Evolutionary conservation across 2,888 invertebrate genomes (phyloP).

Genomic region (Patella caerulea): DNA sequence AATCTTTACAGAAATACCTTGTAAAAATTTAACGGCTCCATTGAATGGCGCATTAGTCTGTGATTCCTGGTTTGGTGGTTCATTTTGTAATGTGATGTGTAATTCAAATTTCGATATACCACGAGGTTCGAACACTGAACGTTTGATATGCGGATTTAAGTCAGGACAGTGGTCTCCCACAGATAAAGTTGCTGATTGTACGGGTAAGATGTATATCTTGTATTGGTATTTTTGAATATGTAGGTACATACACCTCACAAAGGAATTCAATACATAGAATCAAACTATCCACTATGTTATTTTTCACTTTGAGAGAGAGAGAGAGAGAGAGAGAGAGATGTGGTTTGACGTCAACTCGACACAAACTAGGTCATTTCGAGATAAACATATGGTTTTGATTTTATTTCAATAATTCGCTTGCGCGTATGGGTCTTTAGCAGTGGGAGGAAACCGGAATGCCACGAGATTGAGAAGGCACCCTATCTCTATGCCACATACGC

Average conservation of each 20-base stretch:
- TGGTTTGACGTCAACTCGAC: no score
- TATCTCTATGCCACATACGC: no score
- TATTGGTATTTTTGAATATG: neutral
- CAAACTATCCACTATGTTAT: slow-evolving; percentile 13
- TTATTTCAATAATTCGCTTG: no score
- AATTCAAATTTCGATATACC: slow-evolving; percentile 35
- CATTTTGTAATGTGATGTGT: slow-evolving; percentile 36
- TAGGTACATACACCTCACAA: no score
- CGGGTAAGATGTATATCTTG: slow-evolving; percentile 2
- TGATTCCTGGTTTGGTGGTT: slow-evolving; percentile 35
- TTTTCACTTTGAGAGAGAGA: no score
- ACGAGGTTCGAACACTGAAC: slow-evolving; percentile 11
- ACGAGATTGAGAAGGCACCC: no score
- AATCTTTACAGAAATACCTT: neutral
- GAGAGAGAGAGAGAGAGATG: no score
- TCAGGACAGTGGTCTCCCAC: slow-evolving; percentile 35
- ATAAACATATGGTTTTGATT: no score
- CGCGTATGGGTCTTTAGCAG: no score
- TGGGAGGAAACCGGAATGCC: no score
- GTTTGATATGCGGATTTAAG: slow-evolving; percentile 34
- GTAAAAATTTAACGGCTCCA: slow-evolving; percentile 20
- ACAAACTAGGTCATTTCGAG: no score
- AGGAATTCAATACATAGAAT: neutral
- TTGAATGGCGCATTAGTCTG: no score
- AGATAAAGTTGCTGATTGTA: slow-evolving; percentile 33